Base-by-base conservation (phyloP, 2,888 invertebrate species). In the Diachrysia chrysitis region DNA sequence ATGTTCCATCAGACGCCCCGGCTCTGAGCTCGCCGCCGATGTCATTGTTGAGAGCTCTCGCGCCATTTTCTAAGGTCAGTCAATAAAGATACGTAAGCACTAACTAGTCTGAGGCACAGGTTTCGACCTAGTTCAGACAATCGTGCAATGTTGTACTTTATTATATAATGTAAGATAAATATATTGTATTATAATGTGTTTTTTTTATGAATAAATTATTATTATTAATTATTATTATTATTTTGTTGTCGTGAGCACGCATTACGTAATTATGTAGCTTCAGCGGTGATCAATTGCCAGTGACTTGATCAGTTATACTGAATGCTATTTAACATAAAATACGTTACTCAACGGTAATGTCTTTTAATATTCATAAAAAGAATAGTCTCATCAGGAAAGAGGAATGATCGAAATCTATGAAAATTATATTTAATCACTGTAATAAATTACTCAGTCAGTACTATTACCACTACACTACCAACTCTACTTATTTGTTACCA, bases 181-280 rank as follows among this genome's bases (percentile, higher is more conserved):
- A n/a, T n/a, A n/a, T n/a, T n/a, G n/a, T n/a, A n/a, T n/a, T n/a
- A n/a, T n/a, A n/a, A n/a, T n/a, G n/a, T n/a, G n/a, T n/a, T n/a
- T n/a, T n/a, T n/a, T n/a, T n/a, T n/a, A n/a, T n/a, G n/a, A n/a
- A n/a, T n/a, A n/a, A n/a, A n/a, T n/a, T n/a, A n/a, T n/a, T n/a
- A n/a, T n/a, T n/a, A n/a, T n/a, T n/a, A n/a, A n/a, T n/a, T n/a
- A n/a, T n/a, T n/a, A n/a, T n/a, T n/a, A 63, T 53, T 55, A 69
- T 61, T 63, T 54, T 71, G 7, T 69, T 69, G 73, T 82, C 80
- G 81, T 80, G 72, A 62, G 72, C 76, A 76, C 76, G 83, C 82
- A 83, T 79, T 79, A 76, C 62, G 64, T 83, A 76, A 83, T 84
- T 78, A 79, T 84, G 81, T 82, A 64, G 65, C 71, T 68, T 83